phyloP scores from a whole-genome alignment of 1,140 invertebrate genomes.

The Drosophila bipectinata region DNA sequence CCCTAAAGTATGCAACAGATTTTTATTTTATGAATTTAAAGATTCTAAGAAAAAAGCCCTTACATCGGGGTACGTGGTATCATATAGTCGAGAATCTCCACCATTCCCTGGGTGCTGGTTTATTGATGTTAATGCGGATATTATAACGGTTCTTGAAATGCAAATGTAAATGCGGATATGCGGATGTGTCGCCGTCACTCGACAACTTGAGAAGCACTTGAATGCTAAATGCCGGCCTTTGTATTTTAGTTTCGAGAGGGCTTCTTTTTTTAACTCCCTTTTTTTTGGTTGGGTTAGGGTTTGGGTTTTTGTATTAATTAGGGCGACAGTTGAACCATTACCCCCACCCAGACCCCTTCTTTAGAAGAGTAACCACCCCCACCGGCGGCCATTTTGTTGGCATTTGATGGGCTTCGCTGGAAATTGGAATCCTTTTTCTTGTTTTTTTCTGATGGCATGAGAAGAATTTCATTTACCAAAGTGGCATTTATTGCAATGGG shows the following conservation, averaged over 20 bases:
- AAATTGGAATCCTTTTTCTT: constrained; percentile 23
- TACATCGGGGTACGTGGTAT: too few species aligned
- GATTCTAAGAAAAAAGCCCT: too few species aligned
- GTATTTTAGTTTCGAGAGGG: constrained; percentile 38
- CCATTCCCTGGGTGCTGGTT: not conserved
- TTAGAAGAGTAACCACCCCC: not conserved
- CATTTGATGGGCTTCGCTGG: constrained; percentile 62
- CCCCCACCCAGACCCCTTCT: not conserved
- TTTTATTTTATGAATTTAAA: too few species aligned
- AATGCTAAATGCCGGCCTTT: constrained; percentile 73
- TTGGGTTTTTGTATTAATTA: constrained; percentile 72
- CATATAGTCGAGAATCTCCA: too few species aligned
- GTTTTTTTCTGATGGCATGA: constrained; percentile 3
- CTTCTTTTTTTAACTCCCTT: not conserved
- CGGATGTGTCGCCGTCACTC: constrained; percentile 64
- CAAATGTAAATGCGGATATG: not conserved
- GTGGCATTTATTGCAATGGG: constrained; percentile 51
- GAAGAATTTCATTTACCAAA: constrained; percentile 57
- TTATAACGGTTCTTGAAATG: not conserved
- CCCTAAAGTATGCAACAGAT: too few species aligned
- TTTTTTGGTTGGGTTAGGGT: not conserved
- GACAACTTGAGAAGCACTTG: constrained; percentile 40
- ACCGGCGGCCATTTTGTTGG: constrained; percentile 64
- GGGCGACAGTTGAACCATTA: constrained; percentile 47
- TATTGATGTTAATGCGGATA: constrained; percentile 32